Base-by-base conservation (phyloP, 30 jellyfish, hydroid and myxozoan species). In the Turritopsis rubra region DNA sequence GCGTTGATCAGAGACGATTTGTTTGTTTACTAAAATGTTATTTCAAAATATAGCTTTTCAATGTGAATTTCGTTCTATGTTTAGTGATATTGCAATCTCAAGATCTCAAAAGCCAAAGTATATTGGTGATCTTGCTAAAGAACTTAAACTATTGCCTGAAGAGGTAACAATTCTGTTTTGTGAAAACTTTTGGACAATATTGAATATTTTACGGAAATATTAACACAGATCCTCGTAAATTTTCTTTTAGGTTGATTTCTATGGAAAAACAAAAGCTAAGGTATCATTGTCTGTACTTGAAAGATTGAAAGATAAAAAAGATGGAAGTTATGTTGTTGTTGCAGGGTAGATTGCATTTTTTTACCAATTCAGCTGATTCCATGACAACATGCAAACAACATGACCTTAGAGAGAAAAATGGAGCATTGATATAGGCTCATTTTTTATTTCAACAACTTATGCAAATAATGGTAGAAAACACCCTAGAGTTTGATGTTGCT, bases 261-360 rank as follows among this genome's bases (percentile, higher is more conserved):
- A 91, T 84, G 96, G 98, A 23, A 91, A 91, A 71, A 83, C 98
- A 80, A 91, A 91, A 54, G 98, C 98, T 30, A 91, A 91, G 70
- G 96, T 91, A 30, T 87, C 96, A 29, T 84, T 91, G 28, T 82
- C 95, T 25, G 89, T 91, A 21, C 71, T 91, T 66, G 87, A 84
- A 19, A 85, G 98, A 74, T 74, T 91, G 86, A 81, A 87, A 52
- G 91, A 83, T 28, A 76, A 79, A 54, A 89, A 89, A 52, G 90
- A 91, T 87, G 98, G 98, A 85, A 91, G 85, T 80, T 91, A 91
- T 81, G 95, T 91, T 71, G 98, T 91, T 84, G 98, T 91, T 84
- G 96, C 98, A 0, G 98, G 98, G 98, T 91, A 76, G 24, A 88
- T 52, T 16, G 17, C 18, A 21, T 79, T 28, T 53, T 76, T n/a